Evolutionary conservation across 2,888 invertebrate genomes (phyloP).

Genomic region (Brenthis ino): DNA sequence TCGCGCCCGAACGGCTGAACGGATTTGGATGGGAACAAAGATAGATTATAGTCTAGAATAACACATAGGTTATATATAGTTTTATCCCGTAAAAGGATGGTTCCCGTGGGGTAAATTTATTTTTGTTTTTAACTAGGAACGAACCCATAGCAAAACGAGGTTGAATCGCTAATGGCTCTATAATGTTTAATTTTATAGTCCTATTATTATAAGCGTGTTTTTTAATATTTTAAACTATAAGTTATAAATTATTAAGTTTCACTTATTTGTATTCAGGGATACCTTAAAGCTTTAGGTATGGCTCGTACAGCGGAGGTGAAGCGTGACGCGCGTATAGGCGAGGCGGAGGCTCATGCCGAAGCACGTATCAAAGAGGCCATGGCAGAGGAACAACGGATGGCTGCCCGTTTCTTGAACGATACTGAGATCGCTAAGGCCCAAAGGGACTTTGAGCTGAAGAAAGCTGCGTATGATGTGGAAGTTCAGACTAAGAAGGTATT

Average conservation of each 20-base stretch:
- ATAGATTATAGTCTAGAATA: too few species aligned
- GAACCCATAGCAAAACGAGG: too few species aligned
- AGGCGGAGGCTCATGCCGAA: constrained; percentile 96
- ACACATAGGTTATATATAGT: too few species aligned
- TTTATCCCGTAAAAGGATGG: too few species aligned
- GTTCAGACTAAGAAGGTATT: constrained; percentile 94
- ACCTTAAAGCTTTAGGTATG: constrained; percentile 96
- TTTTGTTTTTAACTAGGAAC: too few species aligned
- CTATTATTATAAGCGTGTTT: too few species aligned
- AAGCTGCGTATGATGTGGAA: constrained; percentile 98
- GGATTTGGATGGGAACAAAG: too few species aligned
- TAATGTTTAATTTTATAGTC: too few species aligned
- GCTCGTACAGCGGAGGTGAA: constrained; percentile 97
- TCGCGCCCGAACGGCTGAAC: too few species aligned
- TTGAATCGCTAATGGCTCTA: too few species aligned
- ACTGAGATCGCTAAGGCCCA: constrained; percentile 98
- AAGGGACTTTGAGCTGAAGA: constrained; percentile 97
- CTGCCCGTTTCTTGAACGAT: constrained; percentile 95
- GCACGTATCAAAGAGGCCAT: constrained; percentile 96
- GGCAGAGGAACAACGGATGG: constrained; percentile 98
- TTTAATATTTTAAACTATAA: too few species aligned
- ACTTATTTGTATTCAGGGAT: constrained; percentile 84
- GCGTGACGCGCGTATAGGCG: constrained; percentile 97
- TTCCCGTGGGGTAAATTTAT: too few species aligned
- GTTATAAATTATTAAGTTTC: constrained; percentile 11